Evolutionary conservation across 2,797 vertebrate genomes (phyloP).

Genomic region (Pseudopleuronectes americanus): DNA sequence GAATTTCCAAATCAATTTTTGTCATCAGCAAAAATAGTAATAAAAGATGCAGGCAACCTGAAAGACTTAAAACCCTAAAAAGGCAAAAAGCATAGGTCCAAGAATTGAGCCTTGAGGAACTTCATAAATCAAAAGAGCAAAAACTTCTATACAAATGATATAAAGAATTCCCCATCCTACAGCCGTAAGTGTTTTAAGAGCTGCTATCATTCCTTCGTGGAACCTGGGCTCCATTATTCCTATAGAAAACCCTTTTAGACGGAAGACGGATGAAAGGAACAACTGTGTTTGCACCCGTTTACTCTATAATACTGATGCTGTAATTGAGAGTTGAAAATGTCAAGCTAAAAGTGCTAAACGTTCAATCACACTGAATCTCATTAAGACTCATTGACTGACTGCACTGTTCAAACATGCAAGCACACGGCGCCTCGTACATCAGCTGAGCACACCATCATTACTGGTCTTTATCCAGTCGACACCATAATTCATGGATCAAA

Average conservation of each 20-base stretch:
- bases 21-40: too few relatives aligned
- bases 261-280: conserved; percentile 26
- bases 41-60: too few relatives aligned
- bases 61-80: not conserved
- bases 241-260: conserved; percentile 4
- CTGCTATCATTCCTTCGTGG: not conserved
- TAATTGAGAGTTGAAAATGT: conserved; percentile 35
- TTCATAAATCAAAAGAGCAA: not conserved
- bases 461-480: conserved; percentile 2
- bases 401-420: conserved; percentile 35
- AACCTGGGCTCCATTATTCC: conserved; percentile 17
- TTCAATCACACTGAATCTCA: conserved; percentile 51
- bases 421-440: conserved; percentile 9
- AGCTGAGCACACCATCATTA: not conserved
- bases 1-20: too few relatives aligned
- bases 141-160: not conserved
- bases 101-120: conserved; percentile 29
- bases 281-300: conserved; percentile 24
- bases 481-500: conserved; percentile 5
- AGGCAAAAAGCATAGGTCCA: not conserved
- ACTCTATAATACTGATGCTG: conserved; percentile 6
- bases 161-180: not conserved
- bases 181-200: not conserved
- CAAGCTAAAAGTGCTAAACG: conserved; percentile 27
- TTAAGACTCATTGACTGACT: conserved; percentile 35